Evolutionary conservation across 2,797 vertebrate species (phyloP), one percentile per base, ranked within the genome.

Genomic region (Mastacembelus armatus): DNA sequence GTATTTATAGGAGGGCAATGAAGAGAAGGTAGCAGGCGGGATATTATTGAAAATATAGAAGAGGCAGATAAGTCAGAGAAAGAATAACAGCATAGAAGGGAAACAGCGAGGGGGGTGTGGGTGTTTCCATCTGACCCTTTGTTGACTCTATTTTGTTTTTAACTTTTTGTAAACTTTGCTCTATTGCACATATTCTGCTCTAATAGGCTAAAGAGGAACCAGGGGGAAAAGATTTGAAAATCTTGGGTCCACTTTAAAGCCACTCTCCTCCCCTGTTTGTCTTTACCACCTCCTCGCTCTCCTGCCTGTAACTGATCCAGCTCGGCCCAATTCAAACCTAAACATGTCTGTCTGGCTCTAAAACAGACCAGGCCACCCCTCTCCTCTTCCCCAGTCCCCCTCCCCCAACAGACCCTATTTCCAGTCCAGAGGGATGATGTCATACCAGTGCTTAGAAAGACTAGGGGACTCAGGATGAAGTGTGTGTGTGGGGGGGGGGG

Each of bases 401-500:
- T 51, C 91, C 89, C 86, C 87, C 80, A 81, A 66, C 75, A 84
- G 86, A 86, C 89, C 91, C 91, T 75, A 22, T 85, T 85, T 88
- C 84, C 87, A 76, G 91, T 90, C 88, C 90, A 89, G 77, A 78
- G 85, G 59, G 84, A 85, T 94, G 93, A 94, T 92, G 90, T 91
- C 91, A 92, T 93, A 73, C 79, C 78, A 60, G 62, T 83, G 85
- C 80, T 89, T 81, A 88, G 86, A 89, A 71, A 85, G 82, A 69
- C 75, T 77, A 85, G 78, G 85, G 71, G 69, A 87, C 57, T 70
- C 33, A 9, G 61, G 74, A 26, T 7, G 45, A 51, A 19, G 45
- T 29, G 56, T 12, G 29, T 19, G 59, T 39, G 24, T 44, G 15
- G 59, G 24, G 57, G 44, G 67, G 48, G 59, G 43, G 54, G 64